Base-by-base conservation (phyloP, 2,888 invertebrate species). In the Apoderus coryli region DNA sequence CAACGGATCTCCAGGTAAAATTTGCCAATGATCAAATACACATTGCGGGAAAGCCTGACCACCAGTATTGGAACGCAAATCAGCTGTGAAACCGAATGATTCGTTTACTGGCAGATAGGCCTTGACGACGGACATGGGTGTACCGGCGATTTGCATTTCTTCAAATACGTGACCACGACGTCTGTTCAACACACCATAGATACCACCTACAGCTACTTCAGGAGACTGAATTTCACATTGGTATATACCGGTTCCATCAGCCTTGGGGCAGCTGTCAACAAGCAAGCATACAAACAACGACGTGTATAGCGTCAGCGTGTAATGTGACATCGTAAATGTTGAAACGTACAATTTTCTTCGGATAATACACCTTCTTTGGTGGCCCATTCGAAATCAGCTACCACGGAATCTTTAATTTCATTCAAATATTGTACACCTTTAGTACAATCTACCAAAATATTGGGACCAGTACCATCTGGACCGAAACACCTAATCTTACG, bases 11-110 rank as follows among this genome's bases (percentile, higher is more conserved):
- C 96, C 96, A 39, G 90, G 89, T 57, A 98, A 70, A 38, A 93
- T 65, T 64, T 96, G 90, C 98, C 98, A 99, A 63, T 99, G 98
- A 63, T 99, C 96, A 63, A 99, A 99, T 57, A 98, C 96, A 64
- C 95, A 96, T 67, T 98, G 98, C 54, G 98, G 98, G 85, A 99
- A 96, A 47, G 98, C 98, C 64, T 99, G 95, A 23, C 98, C 98
- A 44, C 95, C 95, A 37, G 98, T 99, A 65, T 92, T 86, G 54
- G 81, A 81, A 52, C 98, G 82, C 49, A 99, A 70, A 66, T 98
- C 95, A 49, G 93, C 93, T 33, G 96, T 96, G 72, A 98, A 98
- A 57, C 95, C 98, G 65, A 99, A 99, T 37, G 98, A 98, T 65
- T 99, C 98, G 63, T 96, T 98, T 59, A 99, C 98, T 47, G 98